These are phyloP conservation scores for Ochropleura plecta DNA, from an alignment of 2,888 invertebrate species.

Conservation along the genomic window DNA sequence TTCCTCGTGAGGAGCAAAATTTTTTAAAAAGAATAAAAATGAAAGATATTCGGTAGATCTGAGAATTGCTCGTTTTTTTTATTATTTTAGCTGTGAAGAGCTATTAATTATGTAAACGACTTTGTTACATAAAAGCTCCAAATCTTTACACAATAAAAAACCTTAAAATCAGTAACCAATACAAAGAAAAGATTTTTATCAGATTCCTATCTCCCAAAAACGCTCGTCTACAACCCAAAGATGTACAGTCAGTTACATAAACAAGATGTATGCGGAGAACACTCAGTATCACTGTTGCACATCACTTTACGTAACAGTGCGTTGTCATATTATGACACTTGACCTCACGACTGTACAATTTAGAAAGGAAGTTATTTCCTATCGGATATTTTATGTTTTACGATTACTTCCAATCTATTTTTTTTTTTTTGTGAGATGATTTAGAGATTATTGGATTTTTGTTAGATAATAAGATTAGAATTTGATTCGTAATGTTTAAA, in stretches of 20 bases:
- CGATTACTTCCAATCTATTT: constrained; percentile 15
- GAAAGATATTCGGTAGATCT: no score
- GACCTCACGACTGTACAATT: constrained; percentile 48
- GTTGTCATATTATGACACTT: constrained; percentile 63
- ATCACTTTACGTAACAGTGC: constrained; percentile 46
- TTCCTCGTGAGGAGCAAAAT: no score
- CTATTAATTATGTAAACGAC: neutral
- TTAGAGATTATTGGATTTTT: constrained; percentile 1
- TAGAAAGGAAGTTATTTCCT: constrained; percentile 53
- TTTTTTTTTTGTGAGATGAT: constrained; percentile 1
- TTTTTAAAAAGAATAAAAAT: no score
- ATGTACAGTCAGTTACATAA: constrained; percentile 56
- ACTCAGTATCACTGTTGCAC: constrained; percentile 52
- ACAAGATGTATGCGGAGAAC: constrained; percentile 25
- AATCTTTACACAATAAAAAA: neutral
- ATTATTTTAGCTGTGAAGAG: no score
- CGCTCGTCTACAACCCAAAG: constrained; percentile 30
- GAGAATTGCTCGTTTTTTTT: no score
- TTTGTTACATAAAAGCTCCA: no score
- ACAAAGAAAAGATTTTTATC: neutral
- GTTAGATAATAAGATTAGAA: constrained; percentile 29
- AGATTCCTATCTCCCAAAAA: constrained; percentile 6
- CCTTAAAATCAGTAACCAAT: neutral
- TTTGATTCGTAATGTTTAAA: neutral
- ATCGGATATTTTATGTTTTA: constrained; percentile 20